A percentile compares a stretch with the other conserved stretches of the same genome.
Conservation (phyloP, 2,888 invertebrate genomes). For the Heliconius ismenius region DNA sequence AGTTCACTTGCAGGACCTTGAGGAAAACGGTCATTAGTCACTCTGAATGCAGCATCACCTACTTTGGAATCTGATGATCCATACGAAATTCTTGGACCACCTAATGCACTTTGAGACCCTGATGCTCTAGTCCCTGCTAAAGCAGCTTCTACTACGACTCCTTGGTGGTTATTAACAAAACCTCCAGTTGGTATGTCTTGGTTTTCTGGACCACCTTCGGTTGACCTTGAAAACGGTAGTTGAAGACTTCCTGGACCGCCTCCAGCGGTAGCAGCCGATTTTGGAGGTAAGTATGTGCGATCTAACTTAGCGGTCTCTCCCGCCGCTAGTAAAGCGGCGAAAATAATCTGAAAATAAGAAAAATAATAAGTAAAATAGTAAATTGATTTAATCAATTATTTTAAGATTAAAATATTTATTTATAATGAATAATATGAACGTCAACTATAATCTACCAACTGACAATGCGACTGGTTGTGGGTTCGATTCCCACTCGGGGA, state of each 20-base stretch:
- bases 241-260: slow-evolving; percentile 60
- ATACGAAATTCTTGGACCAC: slow-evolving; percentile 63
- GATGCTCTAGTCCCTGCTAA: slow-evolving; percentile 65
- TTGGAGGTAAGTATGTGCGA: slow-evolving; percentile 65
- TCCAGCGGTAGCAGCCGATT: slow-evolving; percentile 64
- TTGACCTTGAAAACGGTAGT: slow-evolving; percentile 50
- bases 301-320: slow-evolving; percentile 69
- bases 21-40: slow-evolving; percentile 11
- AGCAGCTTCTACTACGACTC: slow-evolving; percentile 73
- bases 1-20: slow-evolving; percentile 6
- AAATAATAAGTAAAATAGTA: background rate
- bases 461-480: background rate
- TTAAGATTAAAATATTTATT: background rate
- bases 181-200: slow-evolving; percentile 62
- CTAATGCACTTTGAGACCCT: slow-evolving; percentile 60
- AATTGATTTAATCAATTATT: background rate
- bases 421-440: too few relatives aligned
- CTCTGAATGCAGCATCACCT: slow-evolving; percentile 69
- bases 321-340: slow-evolving; percentile 68
- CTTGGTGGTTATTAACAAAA: slow-evolving; percentile 66
- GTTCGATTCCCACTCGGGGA: background rate
- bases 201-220: slow-evolving; percentile 34
- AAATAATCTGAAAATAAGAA: slow-evolving; percentile 55
- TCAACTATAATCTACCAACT: background rate
- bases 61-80: slow-evolving; percentile 74